Evolutionary conservation across 2,797 vertebrate genomes (phyloP).

Genomic region (Tenualosa ilisha): DNA sequence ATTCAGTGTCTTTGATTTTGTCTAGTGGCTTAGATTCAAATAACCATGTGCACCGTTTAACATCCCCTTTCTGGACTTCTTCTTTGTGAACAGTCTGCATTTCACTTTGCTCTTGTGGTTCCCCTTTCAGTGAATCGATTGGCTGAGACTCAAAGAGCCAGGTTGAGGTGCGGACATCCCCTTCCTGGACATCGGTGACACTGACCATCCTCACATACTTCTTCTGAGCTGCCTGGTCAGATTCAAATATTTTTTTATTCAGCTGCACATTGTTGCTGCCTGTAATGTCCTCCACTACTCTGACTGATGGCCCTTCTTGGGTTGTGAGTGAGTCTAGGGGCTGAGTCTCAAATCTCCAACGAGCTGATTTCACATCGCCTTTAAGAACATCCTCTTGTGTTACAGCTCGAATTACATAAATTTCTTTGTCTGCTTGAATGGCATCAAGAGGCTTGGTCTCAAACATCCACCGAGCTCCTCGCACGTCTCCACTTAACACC

Average conservation of each 20-base stretch:
- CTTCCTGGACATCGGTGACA: slow-evolving; percentile 84
- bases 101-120: slow-evolving; percentile 68
- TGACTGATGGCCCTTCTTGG: slow-evolving; percentile 64
- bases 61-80: slow-evolving; percentile 86
- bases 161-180: slow-evolving; percentile 87
- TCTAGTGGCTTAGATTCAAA: slow-evolving; percentile 91
- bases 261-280: slow-evolving; percentile 78
- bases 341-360: slow-evolving; percentile 91
- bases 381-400: slow-evolving; percentile 88
- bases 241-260: slow-evolving; percentile 83
- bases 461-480: slow-evolving; percentile 88
- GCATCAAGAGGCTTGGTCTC: slow-evolving; percentile 87
- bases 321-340: slow-evolving; percentile 80
- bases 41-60: slow-evolving; percentile 90
- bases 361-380: slow-evolving; percentile 84
- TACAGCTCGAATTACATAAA: slow-evolving; percentile 89
- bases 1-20: slow-evolving; percentile 78
- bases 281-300: slow-evolving; percentile 75
- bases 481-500: slow-evolving; percentile 80
- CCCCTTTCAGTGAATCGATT: slow-evolving; percentile 81
- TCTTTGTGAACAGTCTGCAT: slow-evolving; percentile 84
- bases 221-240: slow-evolving; percentile 71
- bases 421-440: slow-evolving; percentile 82
- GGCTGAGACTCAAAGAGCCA: slow-evolving; percentile 92
- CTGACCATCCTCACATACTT: slow-evolving; percentile 86